Conservation (phyloP, 2,113 vertebrate species). For the Anser brachyrhynchus region DNA sequence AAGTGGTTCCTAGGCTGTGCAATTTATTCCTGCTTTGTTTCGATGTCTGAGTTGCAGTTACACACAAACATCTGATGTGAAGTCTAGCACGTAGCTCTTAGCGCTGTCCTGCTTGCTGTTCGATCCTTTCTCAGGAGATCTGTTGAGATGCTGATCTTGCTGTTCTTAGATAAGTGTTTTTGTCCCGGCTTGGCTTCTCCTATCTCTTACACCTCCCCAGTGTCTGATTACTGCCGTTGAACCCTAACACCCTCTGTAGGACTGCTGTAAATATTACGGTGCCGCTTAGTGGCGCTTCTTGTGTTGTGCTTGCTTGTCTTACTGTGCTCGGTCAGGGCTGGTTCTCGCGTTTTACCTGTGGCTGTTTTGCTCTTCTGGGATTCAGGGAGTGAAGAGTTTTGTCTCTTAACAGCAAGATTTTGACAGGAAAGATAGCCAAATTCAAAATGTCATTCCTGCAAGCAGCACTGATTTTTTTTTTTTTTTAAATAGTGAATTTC, state of each 20-base stretch:
- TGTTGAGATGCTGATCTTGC: neutral
- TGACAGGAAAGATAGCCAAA: neutral
- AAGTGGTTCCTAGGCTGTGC: neutral
- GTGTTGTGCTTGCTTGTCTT: neutral
- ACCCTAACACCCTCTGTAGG: neutral
- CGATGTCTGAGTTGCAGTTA: neutral
- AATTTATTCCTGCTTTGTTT: neutral
- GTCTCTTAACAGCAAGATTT: neutral
- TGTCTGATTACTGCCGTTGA: neutral
- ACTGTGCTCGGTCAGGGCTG: fast-evolving
- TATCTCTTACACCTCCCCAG: neutral
- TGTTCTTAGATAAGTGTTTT: neutral
- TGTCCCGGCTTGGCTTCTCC: neutral
- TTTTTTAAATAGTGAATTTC: neutral
- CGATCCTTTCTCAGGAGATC: neutral
- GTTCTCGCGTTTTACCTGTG: neutral
- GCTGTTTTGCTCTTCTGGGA: neutral
- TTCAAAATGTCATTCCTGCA: neutral
- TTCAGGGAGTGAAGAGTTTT: neutral
- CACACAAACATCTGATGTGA: fast-evolving
- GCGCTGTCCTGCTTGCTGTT: neutral
- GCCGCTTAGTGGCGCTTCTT: neutral
- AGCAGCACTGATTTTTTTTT: neutral
- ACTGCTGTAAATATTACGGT: neutral
- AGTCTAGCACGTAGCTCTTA: neutral